Percentiles rank a stretch among this genome's conserved stretches.
Evolutionary conservation across 2,888 invertebrate genomes (phyloP).

Genomic region (Drosophila conformis): DNA sequence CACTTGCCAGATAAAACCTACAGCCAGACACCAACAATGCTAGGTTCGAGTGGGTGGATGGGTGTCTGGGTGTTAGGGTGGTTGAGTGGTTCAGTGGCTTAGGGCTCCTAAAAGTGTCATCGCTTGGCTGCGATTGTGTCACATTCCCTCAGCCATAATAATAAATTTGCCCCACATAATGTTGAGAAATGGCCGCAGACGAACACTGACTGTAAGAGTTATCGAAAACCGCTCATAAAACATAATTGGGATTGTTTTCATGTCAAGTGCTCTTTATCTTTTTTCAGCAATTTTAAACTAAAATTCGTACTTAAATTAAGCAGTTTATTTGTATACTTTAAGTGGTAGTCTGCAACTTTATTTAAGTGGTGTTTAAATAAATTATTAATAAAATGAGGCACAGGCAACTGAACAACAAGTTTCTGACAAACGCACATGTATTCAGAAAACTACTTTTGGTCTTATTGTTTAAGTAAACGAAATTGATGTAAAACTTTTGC

Average conservation of each 20-base stretch:
- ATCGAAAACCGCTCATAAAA: slow-evolving; percentile 58
- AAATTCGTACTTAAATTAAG: neutral
- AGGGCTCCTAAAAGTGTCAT: slow-evolving; percentile 51
- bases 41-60: neutral
- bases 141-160: slow-evolving; percentile 53
- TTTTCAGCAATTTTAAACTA: neutral
- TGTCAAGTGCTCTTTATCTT: slow-evolving; percentile 17
- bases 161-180: slow-evolving; percentile 67
- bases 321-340: neutral
- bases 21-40: slow-evolving; percentile 9
- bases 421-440: neutral
- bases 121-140: slow-evolving; percentile 71
- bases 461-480: neutral
- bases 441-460: neutral
- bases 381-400: neutral
- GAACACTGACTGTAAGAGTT: slow-evolving; percentile 42
- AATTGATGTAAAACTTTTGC: neutral
- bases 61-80: neutral
- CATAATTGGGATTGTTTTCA: slow-evolving; percentile 71
- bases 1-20: slow-evolving; percentile 64
- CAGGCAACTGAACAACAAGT: neutral
- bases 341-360: neutral
- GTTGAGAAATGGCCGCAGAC: slow-evolving; percentile 53
- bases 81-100: neutral
- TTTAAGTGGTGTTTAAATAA: neutral